phyloP scores from a whole-genome alignment of 2,113 vertebrate species.

The Oceanodroma tethys region DNA sequence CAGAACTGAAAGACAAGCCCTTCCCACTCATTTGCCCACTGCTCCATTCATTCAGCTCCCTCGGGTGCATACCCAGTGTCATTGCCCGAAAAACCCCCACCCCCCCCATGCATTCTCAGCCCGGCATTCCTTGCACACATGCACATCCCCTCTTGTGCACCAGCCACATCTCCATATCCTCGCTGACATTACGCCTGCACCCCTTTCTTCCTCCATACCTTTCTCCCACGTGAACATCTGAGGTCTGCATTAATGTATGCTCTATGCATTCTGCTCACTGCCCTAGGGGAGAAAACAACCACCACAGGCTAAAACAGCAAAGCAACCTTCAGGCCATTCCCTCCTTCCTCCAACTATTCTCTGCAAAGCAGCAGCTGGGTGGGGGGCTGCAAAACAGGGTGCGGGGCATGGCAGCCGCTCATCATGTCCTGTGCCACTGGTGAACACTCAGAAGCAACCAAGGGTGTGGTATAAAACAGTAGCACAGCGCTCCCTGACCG shows the following conservation, averaged over 20 bases:
- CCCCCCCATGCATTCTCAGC: not conserved
- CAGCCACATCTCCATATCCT: not conserved
- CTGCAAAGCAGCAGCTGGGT: not conserved
- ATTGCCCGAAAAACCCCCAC: not conserved
- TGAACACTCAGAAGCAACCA: not conserved
- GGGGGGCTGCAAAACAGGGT: not conserved
- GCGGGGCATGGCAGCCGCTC: not conserved
- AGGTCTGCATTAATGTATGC: not conserved
- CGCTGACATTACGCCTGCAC: not conserved
- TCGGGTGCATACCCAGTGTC: too few relatives aligned
- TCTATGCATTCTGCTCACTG: not conserved
- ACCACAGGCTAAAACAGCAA: not conserved
- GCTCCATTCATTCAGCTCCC: not conserved
- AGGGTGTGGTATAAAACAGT: not conserved
- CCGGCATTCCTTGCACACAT: not conserved
- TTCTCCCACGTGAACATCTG: fast-evolving
- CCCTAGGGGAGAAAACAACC: not conserved
- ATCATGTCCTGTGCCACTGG: not conserved
- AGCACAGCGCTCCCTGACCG: fast-evolving
- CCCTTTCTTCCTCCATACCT: not conserved
- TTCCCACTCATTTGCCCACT: not conserved
- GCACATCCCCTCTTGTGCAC: not conserved
- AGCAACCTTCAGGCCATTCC: not conserved
- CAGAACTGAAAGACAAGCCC: not conserved
- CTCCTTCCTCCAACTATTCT: not conserved